phyloP scores from a whole-genome alignment of 2,888 invertebrate species.

The Cremastobaeus sp. region DNA sequence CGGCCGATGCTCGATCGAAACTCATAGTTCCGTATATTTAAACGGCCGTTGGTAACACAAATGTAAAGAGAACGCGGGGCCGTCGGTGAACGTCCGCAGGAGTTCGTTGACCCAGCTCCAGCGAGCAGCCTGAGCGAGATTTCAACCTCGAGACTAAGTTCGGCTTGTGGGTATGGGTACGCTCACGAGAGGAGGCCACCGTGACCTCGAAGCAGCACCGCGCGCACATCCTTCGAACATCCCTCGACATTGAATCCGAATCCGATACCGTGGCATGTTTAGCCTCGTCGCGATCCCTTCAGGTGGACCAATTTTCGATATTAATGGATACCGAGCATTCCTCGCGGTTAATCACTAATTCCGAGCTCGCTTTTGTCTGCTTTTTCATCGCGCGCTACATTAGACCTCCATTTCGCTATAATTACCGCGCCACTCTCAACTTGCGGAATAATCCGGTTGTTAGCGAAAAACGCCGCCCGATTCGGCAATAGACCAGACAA shows the following conservation, averaged over 20 bases:
- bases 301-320: conserved; percentile 13
- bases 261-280: conserved; percentile 26
- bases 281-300: conserved; percentile 21
- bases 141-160: conserved; percentile 59
- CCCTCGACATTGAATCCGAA: conserved; percentile 56
- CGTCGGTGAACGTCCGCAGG: conserved; percentile 76
- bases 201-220: conserved; percentile 54
- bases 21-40: conserved; percentile 57
- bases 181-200: conserved; percentile 36
- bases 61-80: conserved; percentile 66
- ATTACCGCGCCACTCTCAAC: no score
- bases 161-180: conserved; percentile 36
- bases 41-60: conserved; percentile 57
- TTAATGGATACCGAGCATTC: not conserved
- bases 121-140: conserved; percentile 54
- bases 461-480: no score
- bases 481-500: no score
- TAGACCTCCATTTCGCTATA: not conserved
- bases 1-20: conserved; percentile 53
- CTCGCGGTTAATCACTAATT: not conserved
- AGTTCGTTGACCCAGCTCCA: conserved; percentile 72
- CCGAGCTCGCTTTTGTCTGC: not conserved
- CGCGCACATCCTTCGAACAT: conserved; percentile 48
- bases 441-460: no score
- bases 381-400: not conserved